These are phyloP conservation scores for Pterois miles DNA, from an alignment of 2,797 vertebrate genomes.

Conservation along the genomic window DNA sequence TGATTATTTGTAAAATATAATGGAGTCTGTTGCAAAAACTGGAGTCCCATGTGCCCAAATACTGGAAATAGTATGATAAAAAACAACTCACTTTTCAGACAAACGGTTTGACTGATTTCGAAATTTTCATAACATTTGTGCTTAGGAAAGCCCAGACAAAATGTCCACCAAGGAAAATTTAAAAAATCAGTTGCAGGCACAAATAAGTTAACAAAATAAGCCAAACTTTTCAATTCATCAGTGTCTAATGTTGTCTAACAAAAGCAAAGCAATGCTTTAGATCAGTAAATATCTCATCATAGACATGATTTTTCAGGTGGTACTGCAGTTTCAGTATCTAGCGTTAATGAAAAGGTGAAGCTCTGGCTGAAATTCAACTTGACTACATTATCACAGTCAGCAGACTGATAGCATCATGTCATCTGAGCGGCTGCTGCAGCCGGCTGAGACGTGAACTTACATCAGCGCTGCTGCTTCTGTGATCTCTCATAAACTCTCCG, in stretches of 20 bases:
- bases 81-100: too few relatives aligned
- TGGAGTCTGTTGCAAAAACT: too few relatives aligned
- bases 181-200: too few relatives aligned
- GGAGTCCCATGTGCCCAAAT: too few relatives aligned
- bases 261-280: not conserved
- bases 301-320: not conserved
- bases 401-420: not conserved
- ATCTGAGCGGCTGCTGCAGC: conserved; percentile 17
- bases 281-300: not conserved
- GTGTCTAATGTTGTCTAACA: not conserved
- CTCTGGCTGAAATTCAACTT: not conserved
- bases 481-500: conserved; percentile 22
- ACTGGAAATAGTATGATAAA: too few relatives aligned
- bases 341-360: not conserved
- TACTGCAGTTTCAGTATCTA: not conserved
- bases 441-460: conserved; percentile 2
- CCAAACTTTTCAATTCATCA: not conserved
- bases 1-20: too few relatives aligned
- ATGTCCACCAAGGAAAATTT: too few relatives aligned
- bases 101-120: too few relatives aligned
- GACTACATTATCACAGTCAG: not conserved
- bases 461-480: conserved; percentile 16
- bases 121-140: too few relatives aligned
- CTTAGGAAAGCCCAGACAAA: too few relatives aligned
- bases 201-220: not conserved